Evolutionary conservation across 1,140 invertebrate genomes (phyloP).

Genomic region (Scaptomyza montana): DNA sequence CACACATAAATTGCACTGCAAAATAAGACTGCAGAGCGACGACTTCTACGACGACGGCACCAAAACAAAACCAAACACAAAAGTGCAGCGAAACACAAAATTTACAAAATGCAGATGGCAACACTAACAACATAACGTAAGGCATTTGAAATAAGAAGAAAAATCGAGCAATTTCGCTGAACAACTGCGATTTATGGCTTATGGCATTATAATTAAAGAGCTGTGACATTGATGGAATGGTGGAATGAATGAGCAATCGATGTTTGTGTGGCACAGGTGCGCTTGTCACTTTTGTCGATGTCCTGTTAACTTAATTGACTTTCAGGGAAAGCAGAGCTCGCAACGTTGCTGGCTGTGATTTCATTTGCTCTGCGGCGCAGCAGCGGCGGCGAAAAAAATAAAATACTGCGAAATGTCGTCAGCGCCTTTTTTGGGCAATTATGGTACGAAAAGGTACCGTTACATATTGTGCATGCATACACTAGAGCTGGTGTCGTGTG

Average conservation of each 20-base stretch:
- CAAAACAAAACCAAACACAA: no score
- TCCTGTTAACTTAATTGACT: conserved; percentile 56
- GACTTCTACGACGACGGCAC: background rate
- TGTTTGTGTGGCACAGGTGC: conserved; percentile 22
- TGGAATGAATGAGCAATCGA: background rate
- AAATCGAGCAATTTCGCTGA: conserved; percentile 17
- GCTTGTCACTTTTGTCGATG: conserved; percentile 35
- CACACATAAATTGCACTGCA: conserved; percentile 76
- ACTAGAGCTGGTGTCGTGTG: conserved; percentile 9
- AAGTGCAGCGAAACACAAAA: conserved; percentile 11
- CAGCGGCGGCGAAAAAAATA: background rate
- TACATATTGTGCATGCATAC: conserved; percentile 3
- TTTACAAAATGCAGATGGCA: conserved; percentile 29
- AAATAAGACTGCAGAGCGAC: conserved; percentile 56
- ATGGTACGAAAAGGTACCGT: conserved; percentile 28
- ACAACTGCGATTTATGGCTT: conserved; percentile 33
- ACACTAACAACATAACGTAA: conserved; percentile 9
- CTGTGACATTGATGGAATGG: conserved; percentile 44
- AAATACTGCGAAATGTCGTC: conserved; percentile 41
- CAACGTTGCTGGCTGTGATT: conserved; percentile 18
- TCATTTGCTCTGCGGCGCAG: conserved; percentile 8
- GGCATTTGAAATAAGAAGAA: conserved; percentile 17
- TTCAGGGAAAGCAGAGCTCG: conserved; percentile 50
- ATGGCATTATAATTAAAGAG: conserved; percentile 40
- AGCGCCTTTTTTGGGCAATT: conserved; percentile 50